Evolutionary conservation across 2,113 vertebrate species (phyloP).

Genomic region (Neotragus pygmaeus): DNA sequence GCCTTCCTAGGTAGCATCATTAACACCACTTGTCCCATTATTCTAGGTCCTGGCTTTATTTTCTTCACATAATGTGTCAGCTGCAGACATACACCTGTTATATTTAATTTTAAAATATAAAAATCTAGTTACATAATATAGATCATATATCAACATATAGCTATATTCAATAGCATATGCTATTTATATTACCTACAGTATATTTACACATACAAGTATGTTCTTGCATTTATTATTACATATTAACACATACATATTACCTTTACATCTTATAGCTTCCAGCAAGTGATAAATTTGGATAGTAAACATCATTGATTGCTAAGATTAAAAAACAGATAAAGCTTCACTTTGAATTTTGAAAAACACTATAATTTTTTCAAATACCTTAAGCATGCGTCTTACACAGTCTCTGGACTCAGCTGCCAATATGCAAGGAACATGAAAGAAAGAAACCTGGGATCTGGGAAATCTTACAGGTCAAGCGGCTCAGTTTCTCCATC

Average conservation of each 20-base stretch:
- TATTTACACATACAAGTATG: not conserved
- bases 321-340: not conserved
- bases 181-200: not conserved
- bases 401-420: not conserved
- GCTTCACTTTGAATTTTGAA: not conserved
- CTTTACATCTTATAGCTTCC: not conserved
- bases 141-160: not conserved
- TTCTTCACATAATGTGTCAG: not conserved
- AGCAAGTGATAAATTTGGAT: not conserved
- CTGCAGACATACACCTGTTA: not conserved
- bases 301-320: not conserved
- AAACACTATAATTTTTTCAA: not conserved
- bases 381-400: not conserved
- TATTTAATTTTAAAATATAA: not conserved
- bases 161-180: not conserved
- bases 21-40: not conserved
- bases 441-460: not conserved
- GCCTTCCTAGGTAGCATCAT: not conserved
- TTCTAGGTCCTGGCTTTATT: not conserved
- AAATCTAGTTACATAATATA: not conserved
- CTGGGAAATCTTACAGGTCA: not conserved
- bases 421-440: not conserved
- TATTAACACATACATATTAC: not conserved
- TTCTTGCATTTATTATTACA: not conserved
- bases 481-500: not conserved